Evolutionary conservation across 2,888 invertebrate species (phyloP).

Genomic region (Diaphora mendica): DNA sequence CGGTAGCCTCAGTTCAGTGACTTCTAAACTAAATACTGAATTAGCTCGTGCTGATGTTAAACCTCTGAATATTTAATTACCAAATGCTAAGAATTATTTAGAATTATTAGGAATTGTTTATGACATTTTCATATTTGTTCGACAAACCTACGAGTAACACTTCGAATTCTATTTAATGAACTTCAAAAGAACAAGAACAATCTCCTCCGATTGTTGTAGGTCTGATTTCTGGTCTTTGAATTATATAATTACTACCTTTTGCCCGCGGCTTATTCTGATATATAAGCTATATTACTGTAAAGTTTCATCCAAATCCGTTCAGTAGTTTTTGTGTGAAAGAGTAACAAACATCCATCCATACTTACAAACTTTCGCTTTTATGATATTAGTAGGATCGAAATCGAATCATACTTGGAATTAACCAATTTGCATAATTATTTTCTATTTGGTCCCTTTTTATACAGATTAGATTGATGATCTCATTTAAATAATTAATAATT

Average conservation of each 20-base stretch:
- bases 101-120: background rate
- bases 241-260: no score
- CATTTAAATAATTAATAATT: background rate
- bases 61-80: background rate
- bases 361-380: no score
- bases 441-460: background rate
- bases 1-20: slow-evolving; percentile 3
- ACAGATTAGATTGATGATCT: no score
- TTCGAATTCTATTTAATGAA: background rate
- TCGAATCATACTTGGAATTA: no score
- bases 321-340: no score
- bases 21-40: background rate
- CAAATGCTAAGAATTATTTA: background rate
- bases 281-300: no score
- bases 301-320: no score
- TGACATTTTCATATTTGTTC: background rate
- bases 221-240: background rate
- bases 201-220: no score
- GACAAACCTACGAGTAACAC: background rate
- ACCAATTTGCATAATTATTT: no score
- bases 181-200: background rate
- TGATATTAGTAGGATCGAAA: no score
- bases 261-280: no score
- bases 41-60: background rate
- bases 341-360: no score